Percentiles rank a stretch among this genome's conserved stretches.
Conservation (phyloP, 2,888 invertebrate species). For the Holacanthella duospinosa region DNA sequence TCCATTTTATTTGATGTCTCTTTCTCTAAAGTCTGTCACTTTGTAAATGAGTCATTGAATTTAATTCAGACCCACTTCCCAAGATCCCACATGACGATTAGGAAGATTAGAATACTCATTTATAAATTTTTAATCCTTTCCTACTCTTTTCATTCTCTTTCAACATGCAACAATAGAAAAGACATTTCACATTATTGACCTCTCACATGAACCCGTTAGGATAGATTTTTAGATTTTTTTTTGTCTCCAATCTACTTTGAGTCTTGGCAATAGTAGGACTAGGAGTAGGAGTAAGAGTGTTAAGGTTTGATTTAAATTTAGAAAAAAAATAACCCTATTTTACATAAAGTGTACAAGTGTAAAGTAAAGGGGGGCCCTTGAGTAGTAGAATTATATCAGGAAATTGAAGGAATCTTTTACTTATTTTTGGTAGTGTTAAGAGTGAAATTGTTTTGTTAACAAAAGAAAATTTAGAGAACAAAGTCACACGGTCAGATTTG, state of each 20-base stretch:
- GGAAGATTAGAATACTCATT: no score
- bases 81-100: not conserved
- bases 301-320: no score
- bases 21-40: not conserved
- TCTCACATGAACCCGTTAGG: not conserved
- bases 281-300: no score
- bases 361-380: not conserved
- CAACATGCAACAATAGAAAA: not conserved
- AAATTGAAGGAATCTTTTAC: not conserved
- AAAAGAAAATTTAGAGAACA: not conserved
- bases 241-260: no score
- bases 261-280: no score
- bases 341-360: not conserved
- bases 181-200: not conserved
- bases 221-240: no score
- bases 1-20: not conserved
- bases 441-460: not conserved
- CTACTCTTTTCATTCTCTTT: not conserved
- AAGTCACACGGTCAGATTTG: not conserved
- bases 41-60: not conserved
- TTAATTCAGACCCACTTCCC: not conserved
- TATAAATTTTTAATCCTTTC: no score
- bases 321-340: no score
- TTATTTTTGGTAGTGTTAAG: not conserved
- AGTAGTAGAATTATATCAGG: not conserved